phyloP scores from a whole-genome alignment of 2,888 invertebrate species.

The Ectemnius cavifrons region DNA sequence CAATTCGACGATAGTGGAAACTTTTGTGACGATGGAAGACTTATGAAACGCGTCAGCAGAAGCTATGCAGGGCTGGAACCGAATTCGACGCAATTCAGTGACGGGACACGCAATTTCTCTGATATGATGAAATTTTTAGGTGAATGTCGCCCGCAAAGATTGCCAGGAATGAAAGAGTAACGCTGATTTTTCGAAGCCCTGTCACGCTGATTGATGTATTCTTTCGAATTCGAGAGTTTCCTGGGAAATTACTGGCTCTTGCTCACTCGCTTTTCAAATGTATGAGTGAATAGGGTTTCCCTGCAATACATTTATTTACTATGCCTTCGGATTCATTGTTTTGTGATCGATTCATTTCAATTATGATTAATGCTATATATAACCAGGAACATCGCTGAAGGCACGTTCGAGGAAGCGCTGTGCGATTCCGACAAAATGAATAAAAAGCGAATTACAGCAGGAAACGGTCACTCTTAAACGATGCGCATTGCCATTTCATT shows the following conservation, averaged over 20 bases:
- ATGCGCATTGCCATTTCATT: no score
- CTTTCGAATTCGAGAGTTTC: conserved; percentile 9
- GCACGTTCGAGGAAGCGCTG: no score
- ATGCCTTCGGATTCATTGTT: no score
- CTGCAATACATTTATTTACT: no score
- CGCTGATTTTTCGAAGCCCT: not conserved
- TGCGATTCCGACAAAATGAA: no score
- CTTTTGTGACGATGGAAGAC: not conserved
- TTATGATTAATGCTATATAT: no score
- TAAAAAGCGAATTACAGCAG: no score
- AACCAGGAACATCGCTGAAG: no score
- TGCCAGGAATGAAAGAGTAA: conserved; percentile 13
- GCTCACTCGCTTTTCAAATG: no score
- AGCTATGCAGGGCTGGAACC: not conserved
- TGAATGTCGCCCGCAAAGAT: conserved; percentile 5
- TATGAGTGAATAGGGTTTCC: no score
- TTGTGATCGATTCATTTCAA: no score
- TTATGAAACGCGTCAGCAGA: not conserved
- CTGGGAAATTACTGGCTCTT: not conserved
- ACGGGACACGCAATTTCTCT: conserved; percentile 6
- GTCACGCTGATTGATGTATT: conserved; percentile 16
- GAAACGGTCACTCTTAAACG: no score
- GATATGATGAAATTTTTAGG: conserved; percentile 16
- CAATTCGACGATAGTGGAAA: not conserved
- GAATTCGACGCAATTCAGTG: conserved; percentile 11